phyloP scores from a whole-genome alignment of 2,113 vertebrate genomes.

The rabbit (Oryctolagus cuniculus) region DNA sequence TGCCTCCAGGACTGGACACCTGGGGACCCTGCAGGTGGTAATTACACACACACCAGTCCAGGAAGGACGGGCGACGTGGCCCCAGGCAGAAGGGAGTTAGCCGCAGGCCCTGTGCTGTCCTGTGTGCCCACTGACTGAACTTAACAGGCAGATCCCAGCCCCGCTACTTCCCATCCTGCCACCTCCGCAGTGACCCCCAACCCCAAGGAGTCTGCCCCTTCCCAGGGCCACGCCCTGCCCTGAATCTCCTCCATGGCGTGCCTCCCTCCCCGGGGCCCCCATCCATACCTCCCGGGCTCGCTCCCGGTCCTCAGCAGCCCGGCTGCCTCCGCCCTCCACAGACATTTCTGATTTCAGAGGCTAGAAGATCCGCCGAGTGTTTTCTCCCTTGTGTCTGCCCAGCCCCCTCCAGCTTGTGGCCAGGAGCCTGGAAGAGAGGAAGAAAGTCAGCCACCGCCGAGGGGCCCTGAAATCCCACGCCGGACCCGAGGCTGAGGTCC shows the following conservation, averaged over 20 bases:
- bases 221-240: neutral
- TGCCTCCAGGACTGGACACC: neutral
- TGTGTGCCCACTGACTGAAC: neutral
- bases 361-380: neutral
- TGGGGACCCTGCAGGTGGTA: neutral
- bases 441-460: conserved; percentile 35
- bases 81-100: neutral
- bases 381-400: neutral
- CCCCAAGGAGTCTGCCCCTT: neutral
- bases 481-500: neutral
- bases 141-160: neutral
- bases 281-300: conserved; percentile 45
- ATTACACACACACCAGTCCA: neutral
- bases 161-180: neutral
- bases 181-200: neutral
- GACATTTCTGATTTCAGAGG: conserved; percentile 66
- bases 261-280: neutral
- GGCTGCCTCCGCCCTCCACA: neutral
- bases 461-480: neutral
- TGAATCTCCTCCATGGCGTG: neutral
- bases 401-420: conserved; percentile 34
- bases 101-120: neutral
- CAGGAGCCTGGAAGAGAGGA: conserved; percentile 45
- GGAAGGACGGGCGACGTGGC: too few species aligned
- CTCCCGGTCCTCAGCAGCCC: neutral